A percentile compares a stretch with the other conserved stretches of the same genome.
Conservation (phyloP, 2,113 vertebrate species). For the Corythornis cristatus region DNA sequence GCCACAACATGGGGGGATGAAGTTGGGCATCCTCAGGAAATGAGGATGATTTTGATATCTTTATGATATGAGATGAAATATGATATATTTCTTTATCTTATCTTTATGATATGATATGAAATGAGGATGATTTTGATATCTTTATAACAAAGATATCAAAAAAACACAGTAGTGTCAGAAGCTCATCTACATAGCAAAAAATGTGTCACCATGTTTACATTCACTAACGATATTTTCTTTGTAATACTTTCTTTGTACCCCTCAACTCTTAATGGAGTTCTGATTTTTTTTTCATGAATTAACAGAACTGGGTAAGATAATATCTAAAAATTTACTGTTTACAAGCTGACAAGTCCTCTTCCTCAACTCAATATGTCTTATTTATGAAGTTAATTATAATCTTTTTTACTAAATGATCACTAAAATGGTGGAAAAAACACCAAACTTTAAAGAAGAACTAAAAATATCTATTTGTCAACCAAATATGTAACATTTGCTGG, state of each 20-base stretch:
- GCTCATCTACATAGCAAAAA: background rate
- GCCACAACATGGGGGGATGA: background rate
- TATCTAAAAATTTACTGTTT: background rate
- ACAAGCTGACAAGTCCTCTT: background rate
- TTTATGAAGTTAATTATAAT: background rate
- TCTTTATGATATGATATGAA: too few species aligned
- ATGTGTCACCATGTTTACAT: background rate
- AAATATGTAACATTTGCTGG: background rate
- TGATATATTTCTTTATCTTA: too few species aligned
- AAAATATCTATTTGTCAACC: background rate
- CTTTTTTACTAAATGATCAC: background rate
- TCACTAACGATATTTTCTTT: background rate
- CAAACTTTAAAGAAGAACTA: background rate
- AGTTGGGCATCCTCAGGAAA: background rate
- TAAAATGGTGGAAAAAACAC: fast-evolving
- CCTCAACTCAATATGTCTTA: background rate
- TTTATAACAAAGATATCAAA: background rate
- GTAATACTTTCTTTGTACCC: background rate
- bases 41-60: too few species aligned
- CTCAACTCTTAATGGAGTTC: background rate
- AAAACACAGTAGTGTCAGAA: background rate
- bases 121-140: too few species aligned
- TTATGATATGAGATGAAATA: too few species aligned
- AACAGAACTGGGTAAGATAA: background rate
- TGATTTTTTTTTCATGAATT: background rate